phyloP scores from a whole-genome alignment of 1,140 invertebrate species.

The Zaprionus lachaisei region DNA sequence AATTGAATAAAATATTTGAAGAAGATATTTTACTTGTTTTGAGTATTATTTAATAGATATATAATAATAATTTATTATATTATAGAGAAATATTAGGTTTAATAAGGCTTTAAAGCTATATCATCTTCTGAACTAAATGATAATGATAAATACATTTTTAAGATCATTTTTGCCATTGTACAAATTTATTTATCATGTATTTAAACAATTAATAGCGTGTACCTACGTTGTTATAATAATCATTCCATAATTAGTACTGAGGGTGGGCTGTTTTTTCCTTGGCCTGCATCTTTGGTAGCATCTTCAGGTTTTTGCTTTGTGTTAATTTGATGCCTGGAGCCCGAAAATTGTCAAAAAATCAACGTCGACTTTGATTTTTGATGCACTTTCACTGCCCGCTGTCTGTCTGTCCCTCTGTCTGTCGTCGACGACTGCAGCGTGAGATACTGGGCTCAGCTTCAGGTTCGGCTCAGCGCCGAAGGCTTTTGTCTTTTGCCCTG shows the following conservation, averaged over 20 bases:
- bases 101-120: not conserved
- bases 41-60: not conserved
- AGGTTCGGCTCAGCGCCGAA: not conserved
- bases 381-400: slow-evolving; percentile 72
- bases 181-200: not conserved
- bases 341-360: slow-evolving; percentile 72
- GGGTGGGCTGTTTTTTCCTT: not conserved
- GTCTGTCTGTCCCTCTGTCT: not conserved
- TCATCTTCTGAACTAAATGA: not conserved
- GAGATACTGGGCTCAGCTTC: slow-evolving; percentile 61
- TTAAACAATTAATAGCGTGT: not conserved
- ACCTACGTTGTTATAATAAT: not conserved
- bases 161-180: not conserved
- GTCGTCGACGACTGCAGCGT: slow-evolving; percentile 62
- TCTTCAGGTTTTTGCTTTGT: slow-evolving; percentile 67
- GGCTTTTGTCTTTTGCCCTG: slow-evolving; percentile 40
- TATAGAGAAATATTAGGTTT: not conserved
- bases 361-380: slow-evolving; percentile 72
- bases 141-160: too few species aligned
- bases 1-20: not conserved
- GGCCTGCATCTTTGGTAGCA: slow-evolving; percentile 65
- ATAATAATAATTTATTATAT: not conserved
- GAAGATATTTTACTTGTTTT: not conserved
- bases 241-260: not conserved
- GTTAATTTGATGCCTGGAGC: slow-evolving; percentile 74